Percentiles rank a stretch among this genome's conserved stretches.
phyloP scores from a whole-genome alignment of 2,888 invertebrate species.

The Dermolepida albohirtum region DNA sequence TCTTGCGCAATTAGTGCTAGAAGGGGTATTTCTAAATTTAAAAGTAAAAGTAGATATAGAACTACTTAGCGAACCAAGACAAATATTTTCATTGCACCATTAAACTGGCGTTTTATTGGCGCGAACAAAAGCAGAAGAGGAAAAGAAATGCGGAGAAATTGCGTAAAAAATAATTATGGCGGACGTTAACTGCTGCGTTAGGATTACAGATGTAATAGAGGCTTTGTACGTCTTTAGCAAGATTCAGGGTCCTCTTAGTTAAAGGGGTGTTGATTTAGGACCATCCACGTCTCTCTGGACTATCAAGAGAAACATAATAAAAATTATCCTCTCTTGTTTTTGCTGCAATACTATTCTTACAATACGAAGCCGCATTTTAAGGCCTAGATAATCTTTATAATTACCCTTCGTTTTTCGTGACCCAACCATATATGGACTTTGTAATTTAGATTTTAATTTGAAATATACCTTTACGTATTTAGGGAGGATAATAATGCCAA shows the following conservation, averaged over 20 bases:
- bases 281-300: no score
- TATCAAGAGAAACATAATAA: conserved; percentile 1
- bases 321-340: conserved; percentile 1
- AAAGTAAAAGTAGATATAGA: no score
- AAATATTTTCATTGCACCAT: conserved; percentile 31
- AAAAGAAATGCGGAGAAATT: conserved; percentile 14
- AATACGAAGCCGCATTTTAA: no score
- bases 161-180: conserved; percentile 39
- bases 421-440: no score
- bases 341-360: neutral
- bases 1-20: no score
- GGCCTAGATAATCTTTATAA: no score
- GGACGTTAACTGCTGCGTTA: conserved; percentile 31
- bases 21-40: no score
- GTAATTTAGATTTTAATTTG: no score
- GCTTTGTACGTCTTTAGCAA: conserved; percentile 35
- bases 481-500: no score
- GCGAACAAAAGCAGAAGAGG: neutral
- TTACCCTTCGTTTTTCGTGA: no score
- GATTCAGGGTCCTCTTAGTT: conserved; percentile 22
- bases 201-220: conserved; percentile 38
- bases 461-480: no score
- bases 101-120: conserved; percentile 14
- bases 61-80: conserved; percentile 17
- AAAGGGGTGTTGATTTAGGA: conserved; percentile 38